A percentile compares a stretch with the other conserved stretches of the same genome.
Evolutionary conservation across 2,113 vertebrate genomes (phyloP).

Genomic region (Cynoglossus semilaevis): DNA sequence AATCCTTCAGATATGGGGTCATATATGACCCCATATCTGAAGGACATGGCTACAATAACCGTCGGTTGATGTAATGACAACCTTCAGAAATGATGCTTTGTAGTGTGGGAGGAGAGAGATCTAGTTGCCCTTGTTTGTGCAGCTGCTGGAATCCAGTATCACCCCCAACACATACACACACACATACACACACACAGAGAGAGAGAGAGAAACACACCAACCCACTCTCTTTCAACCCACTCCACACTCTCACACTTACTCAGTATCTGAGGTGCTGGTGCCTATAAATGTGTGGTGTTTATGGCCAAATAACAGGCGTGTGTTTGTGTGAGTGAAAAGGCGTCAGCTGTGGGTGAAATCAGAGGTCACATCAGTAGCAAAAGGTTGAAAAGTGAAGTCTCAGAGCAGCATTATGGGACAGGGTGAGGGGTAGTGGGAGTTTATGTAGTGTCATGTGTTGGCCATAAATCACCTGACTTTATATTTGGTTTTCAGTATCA

Average conservation of each 20-base stretch:
- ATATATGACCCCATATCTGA: slow-evolving; percentile 34
- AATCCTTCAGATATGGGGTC: slow-evolving; percentile 42
- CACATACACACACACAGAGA: slow-evolving; percentile 14
- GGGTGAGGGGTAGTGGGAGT: neutral
- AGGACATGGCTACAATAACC: slow-evolving; percentile 13
- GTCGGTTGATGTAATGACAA: slow-evolving; percentile 37
- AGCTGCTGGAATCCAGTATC: slow-evolving; percentile 71
- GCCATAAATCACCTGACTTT: too few species aligned
- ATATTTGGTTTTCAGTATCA: too few species aligned
- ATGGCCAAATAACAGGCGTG: neutral
- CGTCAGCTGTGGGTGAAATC: slow-evolving; percentile 20
- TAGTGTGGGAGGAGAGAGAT: slow-evolving; percentile 62
- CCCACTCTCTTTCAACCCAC: neutral
- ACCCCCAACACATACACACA: slow-evolving; percentile 46
- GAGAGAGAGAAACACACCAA: too few species aligned
- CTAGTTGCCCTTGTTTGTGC: slow-evolving; percentile 69
- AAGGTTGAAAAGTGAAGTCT: slow-evolving; percentile 6
- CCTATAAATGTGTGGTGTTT: neutral
- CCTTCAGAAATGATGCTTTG: slow-evolving; percentile 32
- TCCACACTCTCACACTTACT: slow-evolving; percentile 1
- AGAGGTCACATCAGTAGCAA: slow-evolving; percentile 11
- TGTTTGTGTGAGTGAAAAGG: slow-evolving; percentile 3
- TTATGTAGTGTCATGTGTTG: neutral
- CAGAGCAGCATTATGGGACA: neutral
- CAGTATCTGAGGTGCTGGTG: neutral